Percentiles rank a stretch among this genome's conserved stretches.
Evolutionary conservation across 2,797 vertebrate species (phyloP).

Genomic region (Alcedo quadribrachys): DNA sequence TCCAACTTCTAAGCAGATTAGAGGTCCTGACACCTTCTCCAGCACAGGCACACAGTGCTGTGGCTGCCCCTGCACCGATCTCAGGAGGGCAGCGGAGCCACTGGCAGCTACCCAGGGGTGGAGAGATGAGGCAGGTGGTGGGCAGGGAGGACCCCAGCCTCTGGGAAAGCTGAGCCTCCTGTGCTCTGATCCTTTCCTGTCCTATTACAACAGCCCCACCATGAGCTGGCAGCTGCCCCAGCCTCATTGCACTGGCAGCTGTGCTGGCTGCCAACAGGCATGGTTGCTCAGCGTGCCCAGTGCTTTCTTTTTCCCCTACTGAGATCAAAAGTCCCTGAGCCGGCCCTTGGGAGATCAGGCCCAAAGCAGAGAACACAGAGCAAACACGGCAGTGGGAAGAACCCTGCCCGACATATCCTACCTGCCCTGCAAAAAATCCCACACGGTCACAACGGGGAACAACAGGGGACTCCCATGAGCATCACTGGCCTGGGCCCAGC

Average conservation of each 20-base stretch:
- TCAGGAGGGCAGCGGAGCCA: rapidly evolving
- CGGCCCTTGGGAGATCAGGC: background rate
- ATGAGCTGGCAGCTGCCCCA: background rate
- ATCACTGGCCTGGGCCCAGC: background rate
- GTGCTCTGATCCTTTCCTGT: background rate
- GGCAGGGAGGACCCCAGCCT: background rate
- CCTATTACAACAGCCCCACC: background rate
- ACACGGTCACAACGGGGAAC: background rate
- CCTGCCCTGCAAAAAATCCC: background rate
- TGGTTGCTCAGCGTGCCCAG: rapidly evolving
- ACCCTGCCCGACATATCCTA: background rate
- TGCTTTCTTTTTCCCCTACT: rapidly evolving
- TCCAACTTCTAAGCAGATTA: background rate
- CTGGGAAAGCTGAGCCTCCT: background rate
- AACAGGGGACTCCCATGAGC: background rate
- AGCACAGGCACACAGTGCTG: rapidly evolving
- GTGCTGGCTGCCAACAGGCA: background rate
- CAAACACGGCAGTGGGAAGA: background rate
- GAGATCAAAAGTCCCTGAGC: background rate
- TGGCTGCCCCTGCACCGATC: background rate
- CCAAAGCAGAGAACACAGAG: background rate
- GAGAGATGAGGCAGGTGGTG: background rate
- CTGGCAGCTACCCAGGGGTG: no score
- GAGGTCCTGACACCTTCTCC: background rate
- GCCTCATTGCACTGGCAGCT: background rate